Evolutionary conservation across 1,140 invertebrate species (phyloP), one percentile per base, ranked within the genome.

Genomic region (Penaeus japonicus): DNA sequence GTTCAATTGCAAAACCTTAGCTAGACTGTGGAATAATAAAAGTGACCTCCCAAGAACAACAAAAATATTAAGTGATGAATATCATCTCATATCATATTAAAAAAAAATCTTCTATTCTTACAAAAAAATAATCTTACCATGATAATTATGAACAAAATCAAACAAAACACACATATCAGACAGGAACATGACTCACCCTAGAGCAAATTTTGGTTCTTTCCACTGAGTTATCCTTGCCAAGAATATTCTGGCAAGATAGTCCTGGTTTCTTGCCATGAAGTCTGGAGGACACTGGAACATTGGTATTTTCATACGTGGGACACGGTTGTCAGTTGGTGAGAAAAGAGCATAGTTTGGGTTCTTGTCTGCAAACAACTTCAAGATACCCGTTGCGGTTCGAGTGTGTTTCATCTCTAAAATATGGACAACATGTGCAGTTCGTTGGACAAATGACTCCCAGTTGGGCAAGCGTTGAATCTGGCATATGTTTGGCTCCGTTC

Each of bases 271-370:
- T 81, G 91, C 78, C 91, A 93, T 92, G 92, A 96, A 94, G 91
- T 94, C 93, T 87, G 92, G 89, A 4, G 96, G 95, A 92, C 95
- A 94, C 78, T 94, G 93, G 18, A 93, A 92, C 84, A 94, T 93
- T 62, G 94, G 94, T 90, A 98, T 95, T 91, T 94, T 93, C 81
- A 97, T 93, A 24, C 95, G 92, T 17, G 97, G 97, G 39, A 97
- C 91, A 89, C 96, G 93, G 88, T 93, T 93, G 93, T 98, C 97
- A 84, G 94, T 93, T 0, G 97, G 96, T 70, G 94, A 92, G 91
- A 97, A 96, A 18, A 95, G 91, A 4, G 94, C 94, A 89, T 91
- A 92, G 7, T 92, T 92, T 78, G 93, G 92, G 90, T 94, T 94
- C 89, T 93, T 94, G 90, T 95, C 94, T 24, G 92, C 91, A 92